Conservation (phyloP, 2,113 vertebrate species). For the Lampris incognitus region DNA sequence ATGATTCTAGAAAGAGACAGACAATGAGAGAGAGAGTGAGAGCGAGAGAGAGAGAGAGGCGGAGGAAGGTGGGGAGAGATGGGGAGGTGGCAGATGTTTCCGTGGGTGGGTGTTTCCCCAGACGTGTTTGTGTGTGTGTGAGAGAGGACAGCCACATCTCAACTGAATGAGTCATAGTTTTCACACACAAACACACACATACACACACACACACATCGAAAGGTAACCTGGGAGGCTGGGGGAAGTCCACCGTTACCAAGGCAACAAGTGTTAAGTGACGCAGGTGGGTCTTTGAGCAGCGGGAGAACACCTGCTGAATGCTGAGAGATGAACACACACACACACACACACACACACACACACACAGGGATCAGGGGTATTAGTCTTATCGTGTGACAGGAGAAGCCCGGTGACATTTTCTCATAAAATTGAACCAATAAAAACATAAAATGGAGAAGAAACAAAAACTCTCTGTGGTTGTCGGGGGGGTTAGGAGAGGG, state of each 20-base stretch:
- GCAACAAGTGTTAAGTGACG: slow-evolving; percentile 73
- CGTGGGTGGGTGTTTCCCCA: slow-evolving; percentile 73
- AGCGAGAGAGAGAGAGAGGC: slow-evolving; percentile 4
- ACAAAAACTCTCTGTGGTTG: too few species aligned
- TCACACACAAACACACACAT: slow-evolving; percentile 50
- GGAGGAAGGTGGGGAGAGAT: slow-evolving; percentile 4
- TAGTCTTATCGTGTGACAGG: not conserved
- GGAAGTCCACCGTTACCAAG: slow-evolving; percentile 74
- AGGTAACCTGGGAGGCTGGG: slow-evolving; percentile 19
- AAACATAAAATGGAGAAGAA: too few species aligned
- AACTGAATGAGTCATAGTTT: slow-evolving; percentile 76
- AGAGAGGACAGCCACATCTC: slow-evolving; percentile 67
- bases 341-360: slow-evolving; percentile 11
- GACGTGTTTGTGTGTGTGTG: slow-evolving; percentile 41
- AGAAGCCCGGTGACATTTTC: too few species aligned
- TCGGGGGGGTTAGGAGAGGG: too few species aligned
- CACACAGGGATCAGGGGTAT: not conserved
- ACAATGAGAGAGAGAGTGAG: slow-evolving; percentile 10
- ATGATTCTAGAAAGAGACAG: not conserved
- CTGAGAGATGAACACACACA: slow-evolving; percentile 33
- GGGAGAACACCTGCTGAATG: slow-evolving; percentile 70
- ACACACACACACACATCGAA: slow-evolving; percentile 34
- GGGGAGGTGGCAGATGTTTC: too few species aligned
- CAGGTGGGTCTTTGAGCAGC: slow-evolving; percentile 64
- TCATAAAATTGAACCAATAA: too few species aligned